phyloP scores from a whole-genome alignment of 2,113 vertebrate genomes.

The Cynoglossus semilaevis region DNA sequence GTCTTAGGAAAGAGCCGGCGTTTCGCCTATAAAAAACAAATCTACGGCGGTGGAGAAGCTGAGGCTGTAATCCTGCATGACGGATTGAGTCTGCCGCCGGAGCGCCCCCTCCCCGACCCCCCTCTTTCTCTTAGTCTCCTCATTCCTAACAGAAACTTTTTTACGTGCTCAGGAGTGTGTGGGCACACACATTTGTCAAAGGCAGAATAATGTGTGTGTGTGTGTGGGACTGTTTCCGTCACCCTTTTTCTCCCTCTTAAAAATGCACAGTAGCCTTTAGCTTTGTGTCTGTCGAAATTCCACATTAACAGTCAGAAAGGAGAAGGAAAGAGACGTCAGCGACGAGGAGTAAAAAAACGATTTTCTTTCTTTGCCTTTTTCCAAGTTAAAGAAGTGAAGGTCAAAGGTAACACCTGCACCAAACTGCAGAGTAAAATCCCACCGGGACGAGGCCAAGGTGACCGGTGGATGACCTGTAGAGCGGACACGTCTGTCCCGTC shows the following conservation, averaged over 20 bases:
- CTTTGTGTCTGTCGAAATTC: conserved; percentile 19
- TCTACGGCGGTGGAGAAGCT: conserved; percentile 73
- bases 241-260: background rate
- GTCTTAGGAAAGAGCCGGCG: conserved; percentile 66
- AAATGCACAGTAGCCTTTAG: conserved; percentile 34
- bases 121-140: conserved; percentile 51
- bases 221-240: background rate
- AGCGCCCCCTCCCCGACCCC: conserved; percentile 54
- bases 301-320: conserved; percentile 31
- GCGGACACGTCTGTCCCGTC: too few species aligned
- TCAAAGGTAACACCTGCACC: conserved; percentile 13
- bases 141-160: conserved; percentile 54
- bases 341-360: conserved; percentile 52
- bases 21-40: conserved; percentile 71
- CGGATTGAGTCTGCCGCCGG: conserved; percentile 73
- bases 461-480: too few species aligned
- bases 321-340: conserved; percentile 62
- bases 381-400: conserved; percentile 50
- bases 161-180: background rate
- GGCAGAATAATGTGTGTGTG: background rate
- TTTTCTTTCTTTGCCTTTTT: conserved; percentile 22
- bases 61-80: conserved; percentile 76
- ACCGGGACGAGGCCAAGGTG: too few species aligned
- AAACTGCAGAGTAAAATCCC: too few species aligned
- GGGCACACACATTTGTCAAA: conserved; percentile 33